Evolutionary conservation across 2,797 vertebrate species (phyloP).

Genomic region (Xyrichtys novacula): DNA sequence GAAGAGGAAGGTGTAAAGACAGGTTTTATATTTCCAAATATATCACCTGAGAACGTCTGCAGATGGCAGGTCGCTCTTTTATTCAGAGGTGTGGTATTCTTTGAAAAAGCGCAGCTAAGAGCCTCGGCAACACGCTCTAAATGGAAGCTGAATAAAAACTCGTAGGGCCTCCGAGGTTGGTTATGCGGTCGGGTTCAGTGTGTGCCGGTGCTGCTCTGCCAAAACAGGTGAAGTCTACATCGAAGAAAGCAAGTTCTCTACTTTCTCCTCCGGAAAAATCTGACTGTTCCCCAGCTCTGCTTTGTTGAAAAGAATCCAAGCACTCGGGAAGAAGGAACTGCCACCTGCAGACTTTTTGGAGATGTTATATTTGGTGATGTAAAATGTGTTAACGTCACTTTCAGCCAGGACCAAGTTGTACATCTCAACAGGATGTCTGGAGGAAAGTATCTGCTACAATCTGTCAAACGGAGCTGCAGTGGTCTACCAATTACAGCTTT

Average conservation of each 20-base stretch:
- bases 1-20: constrained; percentile 11
- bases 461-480: constrained; percentile 68
- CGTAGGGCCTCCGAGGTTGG: neutral
- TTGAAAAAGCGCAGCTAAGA: constrained; percentile 46
- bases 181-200: constrained; percentile 24
- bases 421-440: constrained; percentile 67
- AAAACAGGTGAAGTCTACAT: constrained; percentile 11
- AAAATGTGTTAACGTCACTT: constrained; percentile 74
- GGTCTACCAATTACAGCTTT: constrained; percentile 79
- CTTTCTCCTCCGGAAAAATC: constrained; percentile 25
- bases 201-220: neutral
- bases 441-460: constrained; percentile 66
- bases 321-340: constrained; percentile 48
- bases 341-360: constrained; percentile 63
- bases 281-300: constrained; percentile 24
- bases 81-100: constrained; percentile 30
- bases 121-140: constrained; percentile 41
- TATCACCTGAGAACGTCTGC: constrained; percentile 28
- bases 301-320: constrained; percentile 60
- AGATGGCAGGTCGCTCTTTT: constrained; percentile 31
- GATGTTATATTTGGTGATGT: constrained; percentile 74
- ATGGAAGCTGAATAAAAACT: constrained; percentile 40
- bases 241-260: constrained; percentile 13
- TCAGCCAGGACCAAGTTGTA: constrained; percentile 66
- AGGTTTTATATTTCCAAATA: constrained; percentile 40